Evolutionary conservation across 2,113 vertebrate species (phyloP).

Genomic region (Bubo scandiacus): DNA sequence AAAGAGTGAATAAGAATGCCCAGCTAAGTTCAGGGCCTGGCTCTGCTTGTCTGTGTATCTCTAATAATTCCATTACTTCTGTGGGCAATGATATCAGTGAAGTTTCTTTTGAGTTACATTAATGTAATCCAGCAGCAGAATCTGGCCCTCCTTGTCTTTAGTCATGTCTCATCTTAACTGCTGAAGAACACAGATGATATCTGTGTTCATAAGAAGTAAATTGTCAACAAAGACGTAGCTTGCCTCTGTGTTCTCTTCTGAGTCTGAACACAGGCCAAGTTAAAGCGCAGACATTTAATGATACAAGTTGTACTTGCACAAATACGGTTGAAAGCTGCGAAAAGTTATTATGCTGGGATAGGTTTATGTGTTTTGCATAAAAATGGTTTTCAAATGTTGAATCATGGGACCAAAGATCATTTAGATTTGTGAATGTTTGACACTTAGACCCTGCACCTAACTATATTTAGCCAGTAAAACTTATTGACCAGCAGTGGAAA

Average conservation of each 20-base stretch:
- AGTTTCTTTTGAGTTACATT: not conserved
- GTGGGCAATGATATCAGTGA: not conserved
- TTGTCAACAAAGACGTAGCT: not conserved
- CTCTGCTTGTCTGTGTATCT: not conserved
- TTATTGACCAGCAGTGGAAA: not conserved
- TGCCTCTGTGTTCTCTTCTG: not conserved
- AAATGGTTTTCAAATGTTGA: not conserved
- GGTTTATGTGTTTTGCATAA: not conserved
- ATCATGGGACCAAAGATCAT: not conserved
- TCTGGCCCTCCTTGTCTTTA: not conserved
- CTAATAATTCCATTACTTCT: not conserved
- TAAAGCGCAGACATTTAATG: not conserved
- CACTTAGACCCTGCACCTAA: not conserved
- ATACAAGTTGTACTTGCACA: not conserved
- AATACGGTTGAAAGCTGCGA: not conserved
- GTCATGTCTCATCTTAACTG: not conserved
- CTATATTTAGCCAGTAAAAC: not conserved
- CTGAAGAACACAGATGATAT: not conserved
- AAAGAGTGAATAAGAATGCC: not conserved
- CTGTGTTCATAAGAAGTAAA: not conserved
- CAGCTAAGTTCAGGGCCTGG: not conserved
- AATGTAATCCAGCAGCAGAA: not conserved
- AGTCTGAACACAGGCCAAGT: not conserved
- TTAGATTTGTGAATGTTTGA: not conserved
- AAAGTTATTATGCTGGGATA: not conserved